Evolutionary conservation across 2,888 invertebrate species (phyloP).

Genomic region (Hirtodrosophila confusa): DNA sequence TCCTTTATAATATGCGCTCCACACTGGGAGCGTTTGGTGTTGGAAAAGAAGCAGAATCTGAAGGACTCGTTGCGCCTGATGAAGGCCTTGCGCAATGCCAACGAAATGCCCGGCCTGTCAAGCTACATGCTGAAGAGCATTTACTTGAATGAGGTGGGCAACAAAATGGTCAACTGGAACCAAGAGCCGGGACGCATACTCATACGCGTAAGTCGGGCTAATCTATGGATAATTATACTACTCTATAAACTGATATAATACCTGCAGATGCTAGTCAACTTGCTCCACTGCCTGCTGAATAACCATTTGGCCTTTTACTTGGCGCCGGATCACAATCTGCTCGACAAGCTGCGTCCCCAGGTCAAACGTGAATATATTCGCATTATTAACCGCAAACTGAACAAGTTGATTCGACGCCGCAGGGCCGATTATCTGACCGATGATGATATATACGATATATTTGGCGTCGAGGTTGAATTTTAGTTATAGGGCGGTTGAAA

Average conservation of each 20-base stretch:
- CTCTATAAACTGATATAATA: background rate
- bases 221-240: no score
- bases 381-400: background rate
- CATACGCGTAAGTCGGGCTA: conserved; percentile 36
- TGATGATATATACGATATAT: conserved; percentile 23
- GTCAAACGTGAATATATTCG: conserved; percentile 9
- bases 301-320: conserved; percentile 28
- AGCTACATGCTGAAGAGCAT: conserved; percentile 70
- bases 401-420: conserved; percentile 16
- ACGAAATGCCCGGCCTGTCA: conserved; percentile 46
- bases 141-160: conserved; percentile 40
- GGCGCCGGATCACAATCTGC: conserved; percentile 28
- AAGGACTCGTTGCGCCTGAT: conserved; percentile 71
- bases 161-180: conserved; percentile 19
- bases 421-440: conserved; percentile 23
- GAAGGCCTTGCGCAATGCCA: conserved; percentile 61
- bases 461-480: conserved; percentile 14
- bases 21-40: conserved; percentile 51
- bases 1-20: conserved; percentile 67
- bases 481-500: no score
- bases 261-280: conserved; percentile 20
- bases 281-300: background rate
- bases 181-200: conserved; percentile 48
- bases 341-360: conserved; percentile 1
- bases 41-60: conserved; percentile 55